Percentiles rank a stretch among this genome's conserved stretches.
These are phyloP conservation scores for Tricholauxania praeusta DNA, from an alignment of 2,888 invertebrate species.

Conservation along the genomic window DNA sequence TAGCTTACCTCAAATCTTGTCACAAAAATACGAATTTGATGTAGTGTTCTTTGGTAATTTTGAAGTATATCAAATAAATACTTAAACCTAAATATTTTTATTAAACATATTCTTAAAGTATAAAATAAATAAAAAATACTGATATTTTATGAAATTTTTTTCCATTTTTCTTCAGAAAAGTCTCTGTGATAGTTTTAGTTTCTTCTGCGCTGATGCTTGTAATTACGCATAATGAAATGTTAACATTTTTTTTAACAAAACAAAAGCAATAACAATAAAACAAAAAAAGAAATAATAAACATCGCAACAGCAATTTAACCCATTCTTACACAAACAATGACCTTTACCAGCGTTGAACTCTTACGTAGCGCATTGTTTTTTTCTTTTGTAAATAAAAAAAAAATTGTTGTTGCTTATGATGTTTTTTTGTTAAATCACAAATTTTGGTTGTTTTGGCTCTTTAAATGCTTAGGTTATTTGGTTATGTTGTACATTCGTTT, in stretches of 20 bases:
- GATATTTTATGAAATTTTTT: too few relatives aligned
- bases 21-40: too few relatives aligned
- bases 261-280: background rate
- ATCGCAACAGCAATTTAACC: background rate
- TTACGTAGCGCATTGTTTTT: background rate
- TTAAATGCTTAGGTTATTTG: background rate
- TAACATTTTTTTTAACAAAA: background rate
- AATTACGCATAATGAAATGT: background rate
- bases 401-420: constrained; percentile 10
- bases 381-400: background rate
- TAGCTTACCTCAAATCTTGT: too few relatives aligned
- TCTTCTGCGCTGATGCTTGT: too few relatives aligned
- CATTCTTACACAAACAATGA: constrained; percentile 33
- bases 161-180: too few relatives aligned
- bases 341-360: constrained; percentile 27
- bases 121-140: too few relatives aligned
- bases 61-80: too few relatives aligned
- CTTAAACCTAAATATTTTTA: too few relatives aligned
- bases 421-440: constrained; percentile 5
- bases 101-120: too few relatives aligned
- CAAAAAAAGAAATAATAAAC: background rate
- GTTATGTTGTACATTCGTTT: background rate
- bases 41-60: too few relatives aligned
- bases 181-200: too few relatives aligned
- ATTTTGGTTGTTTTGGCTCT: constrained; percentile 20